A percentile compares a stretch with the other conserved stretches of the same genome.
Evolutionary conservation across 2,797 vertebrate species (phyloP).

Genomic region (Aratinga solstitialis): DNA sequence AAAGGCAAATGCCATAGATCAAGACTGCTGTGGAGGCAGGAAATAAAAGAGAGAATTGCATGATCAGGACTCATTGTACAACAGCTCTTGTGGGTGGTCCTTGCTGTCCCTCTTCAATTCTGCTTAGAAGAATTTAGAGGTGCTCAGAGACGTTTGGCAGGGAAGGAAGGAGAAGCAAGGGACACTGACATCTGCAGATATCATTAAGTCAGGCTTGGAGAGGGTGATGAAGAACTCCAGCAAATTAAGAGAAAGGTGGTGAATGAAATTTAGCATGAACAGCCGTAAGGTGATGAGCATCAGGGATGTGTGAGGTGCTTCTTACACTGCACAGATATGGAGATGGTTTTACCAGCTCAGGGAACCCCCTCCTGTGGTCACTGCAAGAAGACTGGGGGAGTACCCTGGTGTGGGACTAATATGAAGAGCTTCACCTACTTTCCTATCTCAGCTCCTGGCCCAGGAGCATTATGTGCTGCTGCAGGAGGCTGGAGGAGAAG

Average conservation of each 20-base stretch:
- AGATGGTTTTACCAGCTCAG: neutral
- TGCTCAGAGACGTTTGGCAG: neutral
- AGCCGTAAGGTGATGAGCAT: neutral
- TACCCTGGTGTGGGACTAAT: neutral
- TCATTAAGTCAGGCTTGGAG: neutral
- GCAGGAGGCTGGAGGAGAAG: neutral
- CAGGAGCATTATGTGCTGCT: neutral
- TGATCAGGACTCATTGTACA: neutral
- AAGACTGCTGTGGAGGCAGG: neutral
- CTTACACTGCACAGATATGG: neutral
- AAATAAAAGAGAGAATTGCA: neutral
- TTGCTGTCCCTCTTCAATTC: accelerated
- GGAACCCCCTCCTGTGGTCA: neutral
- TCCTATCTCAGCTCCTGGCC: neutral
- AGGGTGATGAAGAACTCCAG: neutral
- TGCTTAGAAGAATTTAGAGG: neutral
- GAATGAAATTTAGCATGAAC: neutral
- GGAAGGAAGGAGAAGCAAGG: neutral
- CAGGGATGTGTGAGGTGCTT: neutral
- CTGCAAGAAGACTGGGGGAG: neutral
- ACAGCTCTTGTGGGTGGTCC: neutral
- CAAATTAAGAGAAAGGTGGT: neutral
- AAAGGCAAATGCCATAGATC: neutral
- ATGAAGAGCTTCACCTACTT: neutral
- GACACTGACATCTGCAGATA: neutral